Percentiles rank a stretch among this genome's conserved stretches.
phyloP scores from a whole-genome alignment of 2,113 vertebrate species.

The Hemichromis elongatus region DNA sequence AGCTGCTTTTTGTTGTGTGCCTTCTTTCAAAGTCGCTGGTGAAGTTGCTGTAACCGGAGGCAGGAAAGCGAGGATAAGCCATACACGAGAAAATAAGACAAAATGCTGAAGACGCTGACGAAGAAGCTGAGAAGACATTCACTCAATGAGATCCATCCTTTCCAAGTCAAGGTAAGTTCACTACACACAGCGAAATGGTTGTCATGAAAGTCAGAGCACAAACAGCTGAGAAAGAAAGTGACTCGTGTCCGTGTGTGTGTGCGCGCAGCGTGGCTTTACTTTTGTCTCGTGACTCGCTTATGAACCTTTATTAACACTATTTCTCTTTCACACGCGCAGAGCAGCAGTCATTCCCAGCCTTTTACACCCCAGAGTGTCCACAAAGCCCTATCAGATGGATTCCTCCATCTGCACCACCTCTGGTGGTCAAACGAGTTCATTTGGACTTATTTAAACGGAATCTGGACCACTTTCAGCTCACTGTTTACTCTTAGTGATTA shows the following conservation, averaged over 20 bases:
- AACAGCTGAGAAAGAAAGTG: not conserved
- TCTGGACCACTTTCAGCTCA: not conserved
- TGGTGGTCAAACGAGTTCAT: not conserved
- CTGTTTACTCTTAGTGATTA: not conserved
- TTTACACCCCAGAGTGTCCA: not conserved
- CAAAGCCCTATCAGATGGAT: not conserved
- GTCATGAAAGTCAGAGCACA: not conserved
- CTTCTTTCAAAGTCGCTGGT: slow-evolving; percentile 25
- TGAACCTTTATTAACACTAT: not conserved
- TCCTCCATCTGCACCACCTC: not conserved
- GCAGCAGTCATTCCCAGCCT: not conserved
- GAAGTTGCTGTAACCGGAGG: slow-evolving; percentile 11
- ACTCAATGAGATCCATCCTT: slow-evolving; percentile 86
- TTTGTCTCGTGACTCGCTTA: slow-evolving; percentile 39
- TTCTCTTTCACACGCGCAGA: not conserved
- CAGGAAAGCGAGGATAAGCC: slow-evolving; percentile 13
- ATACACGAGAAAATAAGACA: not conserved
- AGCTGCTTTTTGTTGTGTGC: slow-evolving; percentile 1
- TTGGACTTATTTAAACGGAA: not conserved
- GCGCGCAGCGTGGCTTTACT: slow-evolving; percentile 19
- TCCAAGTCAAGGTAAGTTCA: slow-evolving; percentile 84
- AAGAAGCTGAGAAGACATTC: slow-evolving; percentile 88
- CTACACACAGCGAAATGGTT: not conserved
- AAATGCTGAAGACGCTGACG: slow-evolving; percentile 85
- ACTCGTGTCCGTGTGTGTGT: slow-evolving; percentile 7